Evolutionary conservation across 2,113 vertebrate genomes (phyloP).

Genomic region (Sinocyclocheilus anshuiensis): DNA sequence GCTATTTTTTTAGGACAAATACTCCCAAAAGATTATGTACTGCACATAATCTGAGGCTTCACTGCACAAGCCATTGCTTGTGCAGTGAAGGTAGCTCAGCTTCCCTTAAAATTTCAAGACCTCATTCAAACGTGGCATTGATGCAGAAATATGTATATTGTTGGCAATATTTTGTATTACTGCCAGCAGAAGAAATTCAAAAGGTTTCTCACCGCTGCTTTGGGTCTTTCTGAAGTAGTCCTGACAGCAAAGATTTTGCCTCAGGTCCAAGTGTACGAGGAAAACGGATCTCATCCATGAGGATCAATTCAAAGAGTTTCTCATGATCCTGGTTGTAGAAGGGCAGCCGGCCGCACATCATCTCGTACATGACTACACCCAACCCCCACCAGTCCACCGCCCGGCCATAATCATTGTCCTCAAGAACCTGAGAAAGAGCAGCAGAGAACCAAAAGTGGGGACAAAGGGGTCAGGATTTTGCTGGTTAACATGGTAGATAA

Average conservation of each 20-base stretch:
- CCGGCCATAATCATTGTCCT: constrained; percentile 61
- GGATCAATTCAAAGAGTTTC: constrained; percentile 93
- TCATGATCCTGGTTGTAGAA: constrained; percentile 98
- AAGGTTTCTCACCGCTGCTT: constrained; percentile 79
- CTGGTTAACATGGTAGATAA: background rate
- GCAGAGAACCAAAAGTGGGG: background rate
- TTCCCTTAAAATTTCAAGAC: no score
- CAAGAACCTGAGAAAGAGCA: constrained; percentile 80
- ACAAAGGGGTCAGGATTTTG: background rate
- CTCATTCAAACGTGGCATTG: no score
- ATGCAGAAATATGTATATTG: no score
- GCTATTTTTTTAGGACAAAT: no score
- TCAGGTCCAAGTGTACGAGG: constrained; percentile 85
- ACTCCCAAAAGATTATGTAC: no score
- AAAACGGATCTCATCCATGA: constrained; percentile 93
- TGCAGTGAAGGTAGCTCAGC: no score
- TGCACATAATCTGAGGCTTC: no score
- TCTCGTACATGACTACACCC: constrained; percentile 80
- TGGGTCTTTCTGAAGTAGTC: constrained; percentile 91
- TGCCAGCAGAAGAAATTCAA: no score
- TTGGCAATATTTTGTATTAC: no score
- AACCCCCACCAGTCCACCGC: constrained; percentile 95
- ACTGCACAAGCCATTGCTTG: no score
- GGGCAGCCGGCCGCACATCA: constrained; percentile 79
- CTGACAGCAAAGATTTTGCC: constrained; percentile 83